These are phyloP conservation scores for Drosophila greeni DNA, from an alignment of 2,888 invertebrate genomes.

Conservation along the genomic window DNA sequence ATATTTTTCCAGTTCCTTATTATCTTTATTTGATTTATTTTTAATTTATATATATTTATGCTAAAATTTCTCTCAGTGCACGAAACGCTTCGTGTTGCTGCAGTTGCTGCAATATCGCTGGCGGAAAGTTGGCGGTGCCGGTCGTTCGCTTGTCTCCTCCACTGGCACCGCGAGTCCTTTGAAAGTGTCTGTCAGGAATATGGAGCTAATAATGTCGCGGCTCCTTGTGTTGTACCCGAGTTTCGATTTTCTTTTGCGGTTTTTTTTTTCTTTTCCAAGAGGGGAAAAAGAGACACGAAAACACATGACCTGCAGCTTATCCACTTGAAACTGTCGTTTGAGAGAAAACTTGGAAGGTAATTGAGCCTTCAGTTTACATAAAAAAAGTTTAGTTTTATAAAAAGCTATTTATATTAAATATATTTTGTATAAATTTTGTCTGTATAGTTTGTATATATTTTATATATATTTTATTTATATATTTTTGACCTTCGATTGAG, in stretches of 20 bases:
- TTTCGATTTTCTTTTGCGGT: constrained; percentile 6
- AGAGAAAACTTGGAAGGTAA: background rate
- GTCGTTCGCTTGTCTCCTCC: constrained; percentile 57
- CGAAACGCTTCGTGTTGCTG: background rate
- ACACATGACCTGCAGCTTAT: constrained; percentile 3
- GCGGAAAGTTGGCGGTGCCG: constrained; percentile 14
- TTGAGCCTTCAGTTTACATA: background rate
- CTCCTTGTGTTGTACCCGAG: constrained; percentile 35
- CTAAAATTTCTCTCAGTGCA: background rate
- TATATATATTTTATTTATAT: background rate
- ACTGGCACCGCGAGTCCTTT: constrained; percentile 43
- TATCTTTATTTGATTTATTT: background rate
- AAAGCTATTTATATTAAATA: background rate
- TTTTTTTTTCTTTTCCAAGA: background rate
- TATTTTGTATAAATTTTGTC: too few relatives aligned
- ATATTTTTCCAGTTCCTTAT: background rate
- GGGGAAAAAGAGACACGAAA: background rate
- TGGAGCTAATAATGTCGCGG: constrained; percentile 65
- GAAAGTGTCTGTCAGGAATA: constrained; percentile 42
- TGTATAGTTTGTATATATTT: background rate
- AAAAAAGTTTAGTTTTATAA: background rate
- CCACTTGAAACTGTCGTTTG: constrained; percentile 5
- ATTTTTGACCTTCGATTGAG: background rate
- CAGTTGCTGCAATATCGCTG: constrained; percentile 33
- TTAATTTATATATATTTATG: background rate